Base-by-base conservation (phyloP, 2,797 vertebrate genomes). In the Discoglossus pictus region DNA sequence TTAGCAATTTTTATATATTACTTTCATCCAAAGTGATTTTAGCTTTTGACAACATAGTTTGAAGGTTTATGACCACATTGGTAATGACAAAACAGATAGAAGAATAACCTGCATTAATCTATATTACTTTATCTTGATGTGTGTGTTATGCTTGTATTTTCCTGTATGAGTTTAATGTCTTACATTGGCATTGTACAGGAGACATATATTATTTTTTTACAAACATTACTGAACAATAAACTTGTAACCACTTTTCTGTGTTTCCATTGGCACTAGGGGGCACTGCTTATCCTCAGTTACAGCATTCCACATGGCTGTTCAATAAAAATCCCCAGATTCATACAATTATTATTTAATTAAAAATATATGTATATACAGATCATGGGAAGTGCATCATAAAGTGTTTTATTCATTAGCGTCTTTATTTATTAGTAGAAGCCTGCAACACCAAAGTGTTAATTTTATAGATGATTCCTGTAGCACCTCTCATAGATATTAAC, bases 231-330 rank as follows among this genome's bases (percentile, higher is more conserved):
- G n/a, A n/a, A n/a, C n/a, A n/a, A n/a, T n/a, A n/a, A n/a, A n/a
- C n/a, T n/a, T 17, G 7, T n/a, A 42, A 12, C 52, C 15, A 2
- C n/a, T 84, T 85, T 86, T 76, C 75, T 83, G 77, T 76, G 75
- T 86, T 86, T 85, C 87, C 85, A 79, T 80, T 78, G 92, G 95
- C 96, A 93, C 95, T 97, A 98, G 96, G 92, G 96, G 96, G 95
- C 96, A 94, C 92, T 98, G 94, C 93, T 88, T 92, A 88, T 95
- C 95, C 92, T 98, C 89, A 79, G 78, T 93, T 94, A 82, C 78
- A 53, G 85, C 83, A 83, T 80, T 76, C 69, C 80, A 82, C 73
- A 73, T 72, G 78, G 80, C 76, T 65, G 60, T 65, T 52, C 48
- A 72, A 55, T 74, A 67, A 79, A 82, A 79, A 79, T 79, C 78